Conservation (phyloP, 2,888 invertebrate species). For the Scrobipalpa atriplicella region DNA sequence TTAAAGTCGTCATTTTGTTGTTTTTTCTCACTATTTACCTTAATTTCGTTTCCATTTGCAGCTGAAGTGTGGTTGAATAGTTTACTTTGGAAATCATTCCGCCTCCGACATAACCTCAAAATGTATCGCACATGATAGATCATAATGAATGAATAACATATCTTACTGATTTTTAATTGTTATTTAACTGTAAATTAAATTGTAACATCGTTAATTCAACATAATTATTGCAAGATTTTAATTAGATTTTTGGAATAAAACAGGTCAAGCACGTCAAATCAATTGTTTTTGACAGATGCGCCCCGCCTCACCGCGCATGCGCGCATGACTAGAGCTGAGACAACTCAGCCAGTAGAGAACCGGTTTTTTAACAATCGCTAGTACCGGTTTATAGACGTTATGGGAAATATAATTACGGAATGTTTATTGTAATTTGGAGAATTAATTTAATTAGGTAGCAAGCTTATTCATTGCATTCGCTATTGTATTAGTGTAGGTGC, state of each 20-base stretch:
- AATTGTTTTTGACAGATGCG: neutral
- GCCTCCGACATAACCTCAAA: slow-evolving; percentile 72
- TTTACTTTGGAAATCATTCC: slow-evolving; percentile 49
- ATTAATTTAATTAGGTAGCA: slow-evolving; percentile 24
- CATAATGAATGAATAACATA: slow-evolving; percentile 46
- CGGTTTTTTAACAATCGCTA: slow-evolving; percentile 22
- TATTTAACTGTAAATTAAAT: neutral
- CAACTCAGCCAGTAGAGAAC: neutral
- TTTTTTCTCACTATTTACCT: slow-evolving; percentile 38
- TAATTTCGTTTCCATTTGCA: slow-evolving; percentile 39
- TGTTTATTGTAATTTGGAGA: slow-evolving; percentile 22
- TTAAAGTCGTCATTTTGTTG: slow-evolving; percentile 50
- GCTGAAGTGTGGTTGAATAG: slow-evolving; percentile 48
- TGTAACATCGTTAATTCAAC: neutral
- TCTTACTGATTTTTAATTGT: neutral
- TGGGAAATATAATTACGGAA: slow-evolving; percentile 22
- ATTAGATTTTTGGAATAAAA: neutral
- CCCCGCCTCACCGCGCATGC: neutral
- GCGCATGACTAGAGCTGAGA: slow-evolving; percentile 14
- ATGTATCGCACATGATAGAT: slow-evolving; percentile 55
- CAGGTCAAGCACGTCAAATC: slow-evolving; percentile 8
- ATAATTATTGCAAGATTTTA: neutral
- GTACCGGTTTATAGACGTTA: slow-evolving; percentile 15
- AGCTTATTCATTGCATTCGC: slow-evolving; percentile 20
- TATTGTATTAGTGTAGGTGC: slow-evolving; percentile 24